These are phyloP conservation scores for Hirtodrosophila histrioides DNA, from an alignment of 2,888 invertebrate genomes.

Conservation along the genomic window DNA sequence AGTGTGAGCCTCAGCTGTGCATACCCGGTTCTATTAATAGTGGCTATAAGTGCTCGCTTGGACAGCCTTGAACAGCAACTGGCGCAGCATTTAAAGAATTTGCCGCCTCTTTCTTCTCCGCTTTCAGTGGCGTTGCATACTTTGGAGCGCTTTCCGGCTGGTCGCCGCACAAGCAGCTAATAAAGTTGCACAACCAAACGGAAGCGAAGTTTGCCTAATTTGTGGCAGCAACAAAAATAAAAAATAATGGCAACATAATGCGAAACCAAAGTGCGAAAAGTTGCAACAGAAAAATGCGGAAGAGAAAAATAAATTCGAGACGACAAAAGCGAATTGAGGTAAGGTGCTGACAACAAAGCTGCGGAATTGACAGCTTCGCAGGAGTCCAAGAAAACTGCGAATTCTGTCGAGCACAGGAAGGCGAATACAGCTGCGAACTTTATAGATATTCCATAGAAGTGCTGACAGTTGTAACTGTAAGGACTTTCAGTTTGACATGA, in stretches of 20 bases:
- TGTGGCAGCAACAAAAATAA: conserved; percentile 32
- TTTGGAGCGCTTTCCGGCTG: conserved; percentile 47
- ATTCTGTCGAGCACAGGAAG: conserved; percentile 15
- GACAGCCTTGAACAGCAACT: conserved; percentile 14
- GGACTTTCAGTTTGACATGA: too few relatives aligned
- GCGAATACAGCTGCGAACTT: too few relatives aligned
- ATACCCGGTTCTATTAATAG: conserved; percentile 48
- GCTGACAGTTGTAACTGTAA: too few relatives aligned
- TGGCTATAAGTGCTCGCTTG: conserved; percentile 17
- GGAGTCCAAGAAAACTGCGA: conserved; percentile 3
- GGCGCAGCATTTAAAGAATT: conserved; percentile 20
- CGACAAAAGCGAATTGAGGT: conserved; percentile 9
- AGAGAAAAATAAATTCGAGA: neutral
- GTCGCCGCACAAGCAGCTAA: conserved; percentile 63
- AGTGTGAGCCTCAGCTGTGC: conserved; percentile 18
- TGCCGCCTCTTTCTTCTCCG: neutral
- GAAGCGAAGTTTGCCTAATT: conserved; percentile 65
- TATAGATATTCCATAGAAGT: too few relatives aligned
- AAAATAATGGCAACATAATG: conserved; percentile 15
- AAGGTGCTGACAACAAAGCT: conserved; percentile 1
- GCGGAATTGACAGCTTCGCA: conserved; percentile 26
- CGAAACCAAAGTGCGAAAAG: conserved; percentile 44
- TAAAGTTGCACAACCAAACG: conserved; percentile 52
- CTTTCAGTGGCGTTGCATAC: neutral
- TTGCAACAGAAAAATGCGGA: conserved; percentile 30